Evolutionary conservation across 2,888 invertebrate genomes (phyloP).

Genomic region (Philaethria dido): DNA sequence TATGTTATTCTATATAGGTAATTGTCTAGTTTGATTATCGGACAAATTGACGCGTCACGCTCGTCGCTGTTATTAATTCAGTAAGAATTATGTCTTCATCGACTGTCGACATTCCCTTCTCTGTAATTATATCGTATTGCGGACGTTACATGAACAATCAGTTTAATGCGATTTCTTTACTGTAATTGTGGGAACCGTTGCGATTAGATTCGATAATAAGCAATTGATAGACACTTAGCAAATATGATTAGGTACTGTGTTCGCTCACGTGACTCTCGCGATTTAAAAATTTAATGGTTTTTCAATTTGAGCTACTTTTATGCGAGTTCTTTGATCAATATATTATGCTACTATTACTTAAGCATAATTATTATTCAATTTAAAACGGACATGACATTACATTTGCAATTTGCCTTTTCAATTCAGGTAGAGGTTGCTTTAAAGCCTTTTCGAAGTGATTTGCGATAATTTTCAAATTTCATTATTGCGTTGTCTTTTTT

Average conservation of each 20-base stretch:
- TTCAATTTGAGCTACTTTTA: neutral
- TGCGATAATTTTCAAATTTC: constrained; percentile 80
- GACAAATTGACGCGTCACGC: constrained; percentile 61
- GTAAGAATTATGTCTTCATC: constrained; percentile 73
- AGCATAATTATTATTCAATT: constrained; percentile 15
- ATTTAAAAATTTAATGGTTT: neutral
- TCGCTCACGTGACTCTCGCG: neutral
- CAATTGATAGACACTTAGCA: constrained; percentile 27
- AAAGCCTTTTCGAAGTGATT: constrained; percentile 69
- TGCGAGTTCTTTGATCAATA: constrained; percentile 14
- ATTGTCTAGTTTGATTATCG: constrained; percentile 51
- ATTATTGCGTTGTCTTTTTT: constrained; percentile 76
- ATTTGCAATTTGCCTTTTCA: constrained; percentile 54
- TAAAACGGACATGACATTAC: constrained; percentile 33
- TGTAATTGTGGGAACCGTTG: constrained; percentile 58
- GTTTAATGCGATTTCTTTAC: constrained; percentile 70
- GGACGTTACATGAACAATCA: constrained; percentile 66
- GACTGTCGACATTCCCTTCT: constrained; percentile 62
- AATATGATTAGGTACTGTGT: constrained; percentile 6
- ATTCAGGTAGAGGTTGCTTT: constrained; percentile 63
- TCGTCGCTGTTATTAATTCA: constrained; percentile 64
- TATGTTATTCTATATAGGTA: constrained; percentile 19
- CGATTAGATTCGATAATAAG: constrained; percentile 34
- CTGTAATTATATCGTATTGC: constrained; percentile 75
- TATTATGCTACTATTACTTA: constrained; percentile 11